These are phyloP conservation scores for Venustoraphidia nigricollis DNA, from an alignment of 2,888 invertebrate species.

Conservation along the genomic window DNA sequence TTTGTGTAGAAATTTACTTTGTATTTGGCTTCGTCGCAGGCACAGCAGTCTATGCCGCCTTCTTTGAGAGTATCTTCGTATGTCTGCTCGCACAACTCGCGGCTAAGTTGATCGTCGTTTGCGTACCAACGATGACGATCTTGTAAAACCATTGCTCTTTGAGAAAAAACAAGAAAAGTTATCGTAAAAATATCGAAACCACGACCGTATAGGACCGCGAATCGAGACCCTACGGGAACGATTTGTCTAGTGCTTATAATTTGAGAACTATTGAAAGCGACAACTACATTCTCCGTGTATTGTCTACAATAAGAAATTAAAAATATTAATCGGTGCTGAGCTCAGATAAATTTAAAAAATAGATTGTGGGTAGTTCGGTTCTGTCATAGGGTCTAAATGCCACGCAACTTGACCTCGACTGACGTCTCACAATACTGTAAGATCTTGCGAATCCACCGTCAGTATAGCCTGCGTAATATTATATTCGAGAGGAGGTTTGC, in stretches of 20 bases:
- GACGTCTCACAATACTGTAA: not conserved
- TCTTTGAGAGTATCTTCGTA: conserved; percentile 41
- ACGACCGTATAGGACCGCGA: no score
- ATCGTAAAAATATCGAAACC: not conserved
- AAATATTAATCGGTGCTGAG: no score
- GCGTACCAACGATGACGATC: conserved; percentile 70
- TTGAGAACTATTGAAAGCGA: not conserved
- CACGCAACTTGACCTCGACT: no score
- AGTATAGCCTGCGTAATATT: not conserved
- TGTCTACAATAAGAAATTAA: no score
- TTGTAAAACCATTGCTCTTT: conserved; percentile 75
- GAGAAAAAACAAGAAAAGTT: conserved; percentile 7
- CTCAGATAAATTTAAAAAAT: no score
- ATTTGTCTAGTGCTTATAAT: no score
- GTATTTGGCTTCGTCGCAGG: conserved; percentile 94
- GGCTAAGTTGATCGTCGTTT: conserved; percentile 70
- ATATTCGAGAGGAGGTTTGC: not conserved
- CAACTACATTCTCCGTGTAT: not conserved
- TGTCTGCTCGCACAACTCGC: conserved; percentile 65
- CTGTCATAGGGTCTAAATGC: no score
- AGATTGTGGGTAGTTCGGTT: no score
- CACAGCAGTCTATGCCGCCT: conserved; percentile 58
- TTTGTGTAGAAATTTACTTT: conserved; percentile 37
- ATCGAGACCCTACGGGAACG: not conserved
- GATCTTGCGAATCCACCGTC: not conserved